Evolutionary conservation across 35 echinoderm and acorn worm species (phyloP), one percentile per base, ranked within the genome.

Genomic region (Acanthaster planci): DNA sequence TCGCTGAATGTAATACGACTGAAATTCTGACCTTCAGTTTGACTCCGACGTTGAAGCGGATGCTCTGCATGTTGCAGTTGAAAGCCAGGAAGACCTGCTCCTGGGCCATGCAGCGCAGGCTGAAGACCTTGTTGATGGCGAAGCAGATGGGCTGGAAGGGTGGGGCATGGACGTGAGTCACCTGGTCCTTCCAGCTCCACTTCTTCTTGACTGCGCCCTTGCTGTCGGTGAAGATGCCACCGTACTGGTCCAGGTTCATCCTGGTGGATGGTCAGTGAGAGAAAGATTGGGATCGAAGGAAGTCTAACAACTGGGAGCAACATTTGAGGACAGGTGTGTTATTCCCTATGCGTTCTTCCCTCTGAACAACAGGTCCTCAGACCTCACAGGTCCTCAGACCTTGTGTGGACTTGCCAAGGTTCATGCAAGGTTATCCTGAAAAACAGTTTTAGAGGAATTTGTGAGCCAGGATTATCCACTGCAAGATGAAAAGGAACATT

Each of bases 81-180:
- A 87, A 94, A 2, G 29, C 56, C 27, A 99, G 67, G 47, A 77
- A 91, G 8, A 99, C 93, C 35, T 99, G 96, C 14, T 99, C 96
- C 86, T 99, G 96, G 2, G 82, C 78, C 83, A 94, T 78, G 60
- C 92, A 93, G 27, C 96, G 56, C 26, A 99, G 22, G 60, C 88
- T 93, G 55, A 99, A 77, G 26, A 82, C 80, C 34, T 87, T 93
- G 55, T 94, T 93, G 8, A 99, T 82, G 47, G 96, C 92, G 30
- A 99, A 94, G 89, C 92, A 94, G 37, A 99, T 91, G 1, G 96
- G 96, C 76, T 99, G 96, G 88, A 99, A 99, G 5, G 96, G 96
- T 19, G 96, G 96, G 6, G 96, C 86, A 64, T 99, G 92, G 76
- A 88, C 82, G 30, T 90, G 96, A 2, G 89, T 94, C 27, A 86